Conservation (phyloP, 2,888 invertebrate species). For the Polietes domitor region DNA sequence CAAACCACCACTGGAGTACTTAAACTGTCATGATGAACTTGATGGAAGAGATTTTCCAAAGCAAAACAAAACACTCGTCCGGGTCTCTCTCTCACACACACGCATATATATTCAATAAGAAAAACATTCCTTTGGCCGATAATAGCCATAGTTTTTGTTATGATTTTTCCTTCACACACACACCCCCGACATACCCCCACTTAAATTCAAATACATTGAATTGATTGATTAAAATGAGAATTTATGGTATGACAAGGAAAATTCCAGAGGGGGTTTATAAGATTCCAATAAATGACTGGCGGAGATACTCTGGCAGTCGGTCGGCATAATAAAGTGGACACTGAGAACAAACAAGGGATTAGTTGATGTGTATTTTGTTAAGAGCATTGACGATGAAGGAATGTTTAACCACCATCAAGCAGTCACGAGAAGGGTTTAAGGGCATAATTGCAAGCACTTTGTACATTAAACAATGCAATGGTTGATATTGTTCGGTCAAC, state of each 20-base stretch:
- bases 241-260: constrained; percentile 38
- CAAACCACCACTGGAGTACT: constrained; percentile 18
- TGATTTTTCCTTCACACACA: constrained; percentile 3
- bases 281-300: constrained; percentile 1
- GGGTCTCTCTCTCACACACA: too few species aligned
- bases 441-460: too few species aligned
- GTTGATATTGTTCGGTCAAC: too few species aligned
- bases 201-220: constrained; percentile 30
- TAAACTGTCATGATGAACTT: constrained; percentile 58
- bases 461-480: too few species aligned
- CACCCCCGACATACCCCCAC: not conserved
- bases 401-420: too few species aligned
- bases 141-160: constrained; percentile 29
- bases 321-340: constrained; percentile 1
- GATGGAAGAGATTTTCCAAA: constrained; percentile 42
- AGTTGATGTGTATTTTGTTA: not conserved
- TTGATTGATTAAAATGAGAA: constrained; percentile 44
- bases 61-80: constrained; percentile 11
- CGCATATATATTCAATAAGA: not conserved
- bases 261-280: constrained; percentile 6
- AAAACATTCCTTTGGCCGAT: constrained; percentile 16
- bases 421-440: not conserved
- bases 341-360: not conserved
- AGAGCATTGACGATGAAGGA: too few species aligned
- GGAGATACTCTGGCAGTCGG: constrained; percentile 1